A percentile compares a stretch with the other conserved stretches of the same genome.
phyloP scores from a whole-genome alignment of 2,797 vertebrate genomes.

The Melanotaenia maccullochi region DNA sequence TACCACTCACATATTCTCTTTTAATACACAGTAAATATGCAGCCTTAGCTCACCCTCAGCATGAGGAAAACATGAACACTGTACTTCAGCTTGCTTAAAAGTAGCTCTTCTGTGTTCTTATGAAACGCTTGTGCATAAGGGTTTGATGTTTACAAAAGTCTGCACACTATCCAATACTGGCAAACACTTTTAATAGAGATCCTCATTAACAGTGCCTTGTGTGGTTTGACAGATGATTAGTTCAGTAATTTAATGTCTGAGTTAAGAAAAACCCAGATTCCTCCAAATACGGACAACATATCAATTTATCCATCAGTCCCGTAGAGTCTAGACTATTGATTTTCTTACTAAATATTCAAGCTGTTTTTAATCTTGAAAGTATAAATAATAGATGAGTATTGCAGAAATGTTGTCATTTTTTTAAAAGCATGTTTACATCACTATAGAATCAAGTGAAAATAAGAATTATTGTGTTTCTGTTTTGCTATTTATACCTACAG shows the following conservation, averaged over 20 bases:
- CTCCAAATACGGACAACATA: background rate
- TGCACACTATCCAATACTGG: background rate
- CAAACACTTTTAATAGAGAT: conserved; percentile 14
- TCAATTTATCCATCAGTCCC: background rate
- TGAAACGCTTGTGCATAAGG: background rate
- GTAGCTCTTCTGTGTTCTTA: background rate
- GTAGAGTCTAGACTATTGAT: background rate
- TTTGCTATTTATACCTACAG: no score
- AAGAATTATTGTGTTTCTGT: no score
- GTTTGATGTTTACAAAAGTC: conserved; percentile 6
- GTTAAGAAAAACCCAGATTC: background rate
- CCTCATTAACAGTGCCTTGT: background rate
- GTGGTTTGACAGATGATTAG: background rate
- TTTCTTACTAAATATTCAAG: no score
- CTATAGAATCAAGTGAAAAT: no score
- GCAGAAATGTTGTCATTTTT: no score
- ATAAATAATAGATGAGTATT: no score
- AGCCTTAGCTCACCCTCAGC: conserved; percentile 15
- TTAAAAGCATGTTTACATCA: no score
- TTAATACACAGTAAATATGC: conserved; percentile 37
- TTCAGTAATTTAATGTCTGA: conserved; percentile 4
- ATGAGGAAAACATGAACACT: conserved; percentile 27
- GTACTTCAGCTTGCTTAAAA: conserved; percentile 3
- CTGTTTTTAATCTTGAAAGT: no score
- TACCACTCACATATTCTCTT: conserved; percentile 58